Conservation (phyloP, 35 echinoderm and acorn worm species). For the Apostichopus californicus region DNA sequence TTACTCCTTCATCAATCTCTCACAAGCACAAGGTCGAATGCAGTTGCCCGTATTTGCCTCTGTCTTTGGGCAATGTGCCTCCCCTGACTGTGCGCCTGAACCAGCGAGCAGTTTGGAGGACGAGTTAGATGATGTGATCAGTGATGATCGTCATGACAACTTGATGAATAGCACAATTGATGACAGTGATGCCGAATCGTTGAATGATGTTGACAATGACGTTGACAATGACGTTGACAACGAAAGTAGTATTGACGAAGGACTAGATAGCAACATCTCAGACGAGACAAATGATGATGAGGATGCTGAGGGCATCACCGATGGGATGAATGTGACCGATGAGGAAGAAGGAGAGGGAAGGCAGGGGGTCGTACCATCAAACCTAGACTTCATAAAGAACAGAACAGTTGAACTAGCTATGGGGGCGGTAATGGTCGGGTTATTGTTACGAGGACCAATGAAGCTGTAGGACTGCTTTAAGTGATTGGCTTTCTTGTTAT, state of each 20-base stretch:
- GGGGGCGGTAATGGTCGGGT: constrained; percentile 25
- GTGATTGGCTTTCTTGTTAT: too few relatives aligned
- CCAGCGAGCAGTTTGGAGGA: not conserved
- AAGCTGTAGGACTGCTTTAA: not conserved
- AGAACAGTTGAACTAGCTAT: constrained; percentile 21
- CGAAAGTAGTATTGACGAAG: not conserved
- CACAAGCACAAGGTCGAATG: not conserved
- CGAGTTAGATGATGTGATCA: not conserved
- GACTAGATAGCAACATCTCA: constrained; percentile 22
- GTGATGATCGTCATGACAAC: not conserved
- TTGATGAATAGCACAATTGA: not conserved
- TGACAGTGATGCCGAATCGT: not conserved
- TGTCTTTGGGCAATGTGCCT: not conserved
- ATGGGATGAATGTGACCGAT: constrained; percentile 19
- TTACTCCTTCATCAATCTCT: not conserved
- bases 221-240: not conserved
- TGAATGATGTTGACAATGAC: not conserved
- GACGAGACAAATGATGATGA: not conserved
- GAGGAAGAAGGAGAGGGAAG: not conserved
- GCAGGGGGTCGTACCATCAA: not conserved
- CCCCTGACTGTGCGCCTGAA: not conserved
- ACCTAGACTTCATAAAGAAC: not conserved
- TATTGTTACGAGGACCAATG: constrained; percentile 8
- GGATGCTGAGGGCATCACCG: not conserved
- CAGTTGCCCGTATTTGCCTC: not conserved